phyloP scores from a whole-genome alignment of 1,140 invertebrate species.

The Lordiphosa stackelbergi region DNA sequence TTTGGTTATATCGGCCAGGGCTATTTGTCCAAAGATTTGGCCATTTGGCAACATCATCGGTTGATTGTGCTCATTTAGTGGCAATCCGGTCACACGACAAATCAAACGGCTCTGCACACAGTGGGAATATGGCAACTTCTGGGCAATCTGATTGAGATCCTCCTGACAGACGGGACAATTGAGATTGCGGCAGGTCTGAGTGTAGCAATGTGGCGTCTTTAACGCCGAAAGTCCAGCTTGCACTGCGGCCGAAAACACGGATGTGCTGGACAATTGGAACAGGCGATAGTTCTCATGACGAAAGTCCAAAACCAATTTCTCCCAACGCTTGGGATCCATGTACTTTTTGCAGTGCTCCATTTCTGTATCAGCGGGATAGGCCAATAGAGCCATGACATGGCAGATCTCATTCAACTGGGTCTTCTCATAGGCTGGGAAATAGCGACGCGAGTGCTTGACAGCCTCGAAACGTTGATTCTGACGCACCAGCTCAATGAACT shows the following conservation, averaged over 20 bases:
- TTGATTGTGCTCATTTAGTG: constrained; percentile 98
- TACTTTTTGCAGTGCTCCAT: constrained; percentile 80
- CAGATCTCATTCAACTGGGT: constrained; percentile 93
- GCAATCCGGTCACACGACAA: constrained; percentile 88
- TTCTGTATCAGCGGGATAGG: constrained; percentile 88
- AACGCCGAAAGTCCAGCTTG: constrained; percentile 94
- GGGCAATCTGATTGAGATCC: constrained; percentile 91
- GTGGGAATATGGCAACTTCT: constrained; percentile 94
- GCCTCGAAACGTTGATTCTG: constrained; percentile 91
- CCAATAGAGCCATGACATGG: constrained; percentile 95
- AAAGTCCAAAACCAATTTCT: constrained; percentile 92
- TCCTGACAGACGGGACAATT: constrained; percentile 96
- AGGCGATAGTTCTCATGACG: constrained; percentile 95
- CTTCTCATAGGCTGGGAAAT: constrained; percentile 91
- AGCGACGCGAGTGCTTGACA: constrained; percentile 95
- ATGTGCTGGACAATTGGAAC: constrained; percentile 93
- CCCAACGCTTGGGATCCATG: constrained; percentile 84
- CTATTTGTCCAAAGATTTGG: constrained; percentile 97
- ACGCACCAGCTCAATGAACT: constrained; percentile 96
- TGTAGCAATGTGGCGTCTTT: constrained; percentile 94
- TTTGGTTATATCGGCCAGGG: constrained; percentile 90
- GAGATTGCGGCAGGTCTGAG: constrained; percentile 82
- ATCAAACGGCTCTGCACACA: constrained; percentile 96
- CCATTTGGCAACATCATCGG: constrained; percentile 99
- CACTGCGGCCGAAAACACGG: constrained; percentile 93